Percentiles rank a stretch among this genome's conserved stretches.
Evolutionary conservation across 2,113 vertebrate genomes (phyloP).

Genomic region (Myotis lucifugus): DNA sequence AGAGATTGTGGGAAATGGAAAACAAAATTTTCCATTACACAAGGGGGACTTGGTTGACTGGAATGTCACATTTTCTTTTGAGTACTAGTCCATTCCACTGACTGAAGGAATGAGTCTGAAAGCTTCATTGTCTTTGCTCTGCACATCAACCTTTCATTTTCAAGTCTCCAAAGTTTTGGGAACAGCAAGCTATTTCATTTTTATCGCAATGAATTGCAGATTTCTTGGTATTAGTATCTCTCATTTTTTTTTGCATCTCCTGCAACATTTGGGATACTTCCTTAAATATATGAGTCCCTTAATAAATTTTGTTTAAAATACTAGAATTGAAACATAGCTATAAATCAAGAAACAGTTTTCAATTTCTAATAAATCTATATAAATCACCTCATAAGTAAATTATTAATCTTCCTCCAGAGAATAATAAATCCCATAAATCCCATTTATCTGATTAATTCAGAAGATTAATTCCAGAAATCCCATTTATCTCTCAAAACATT

Average conservation of each 20-base stretch:
- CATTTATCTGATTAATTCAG: background rate
- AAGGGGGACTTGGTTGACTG: background rate
- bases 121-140: background rate
- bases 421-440: background rate
- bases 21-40: background rate
- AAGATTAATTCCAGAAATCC: background rate
- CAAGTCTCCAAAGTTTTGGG: background rate
- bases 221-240: background rate
- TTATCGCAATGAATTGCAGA: background rate
- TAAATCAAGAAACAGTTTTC: background rate
- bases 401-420: background rate
- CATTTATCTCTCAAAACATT: slow-evolving; percentile 3
- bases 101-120: background rate
- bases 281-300: background rate
- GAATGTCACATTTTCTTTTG: background rate
- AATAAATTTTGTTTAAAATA: background rate
- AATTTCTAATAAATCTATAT: background rate
- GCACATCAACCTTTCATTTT: background rate
- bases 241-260: background rate
- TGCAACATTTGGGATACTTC: background rate
- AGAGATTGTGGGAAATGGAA: background rate
- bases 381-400: background rate
- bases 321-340: background rate
- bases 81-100: background rate
- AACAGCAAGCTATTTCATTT: background rate